phyloP scores from a whole-genome alignment of 2,113 vertebrate genomes.

The Callionymus lyra region DNA sequence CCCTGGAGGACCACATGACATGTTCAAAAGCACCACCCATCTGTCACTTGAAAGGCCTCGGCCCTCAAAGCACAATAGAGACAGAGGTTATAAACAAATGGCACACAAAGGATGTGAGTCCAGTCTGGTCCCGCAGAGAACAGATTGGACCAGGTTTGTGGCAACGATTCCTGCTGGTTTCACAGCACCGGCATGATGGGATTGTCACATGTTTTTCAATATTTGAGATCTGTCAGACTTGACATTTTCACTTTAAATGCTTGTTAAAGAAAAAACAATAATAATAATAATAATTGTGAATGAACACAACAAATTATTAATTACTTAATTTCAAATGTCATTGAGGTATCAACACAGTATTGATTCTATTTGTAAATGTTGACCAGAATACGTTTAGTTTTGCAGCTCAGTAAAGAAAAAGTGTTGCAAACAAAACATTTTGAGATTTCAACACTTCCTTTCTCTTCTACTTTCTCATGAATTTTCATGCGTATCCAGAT shows the following conservation, averaged over 20 bases:
- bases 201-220: constrained; percentile 45
- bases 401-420: too few species aligned
- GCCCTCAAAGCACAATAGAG: constrained; percentile 39
- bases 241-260: constrained; percentile 14
- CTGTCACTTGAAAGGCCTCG: constrained; percentile 60
- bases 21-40: constrained; percentile 57
- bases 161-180: constrained; percentile 44
- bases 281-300: too few species aligned
- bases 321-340: constrained; percentile 8
- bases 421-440: too few species aligned
- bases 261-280: too few species aligned
- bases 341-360: too few species aligned
- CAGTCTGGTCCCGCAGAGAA: constrained; percentile 13
- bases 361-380: too few species aligned
- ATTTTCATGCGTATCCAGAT: constrained; percentile 1
- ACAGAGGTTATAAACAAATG: constrained; percentile 50
- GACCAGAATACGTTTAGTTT: too few species aligned
- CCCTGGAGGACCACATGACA: constrained; percentile 42
- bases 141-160: constrained; percentile 37
- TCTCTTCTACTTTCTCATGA: not conserved
- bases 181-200: constrained; percentile 19
- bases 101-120: constrained; percentile 39
- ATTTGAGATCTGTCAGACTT: too few species aligned
- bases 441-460: not conserved
- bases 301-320: too few species aligned